Evolutionary conservation across 2,113 vertebrate species (phyloP).

Genomic region (Rhizomys pruinosus): DNA sequence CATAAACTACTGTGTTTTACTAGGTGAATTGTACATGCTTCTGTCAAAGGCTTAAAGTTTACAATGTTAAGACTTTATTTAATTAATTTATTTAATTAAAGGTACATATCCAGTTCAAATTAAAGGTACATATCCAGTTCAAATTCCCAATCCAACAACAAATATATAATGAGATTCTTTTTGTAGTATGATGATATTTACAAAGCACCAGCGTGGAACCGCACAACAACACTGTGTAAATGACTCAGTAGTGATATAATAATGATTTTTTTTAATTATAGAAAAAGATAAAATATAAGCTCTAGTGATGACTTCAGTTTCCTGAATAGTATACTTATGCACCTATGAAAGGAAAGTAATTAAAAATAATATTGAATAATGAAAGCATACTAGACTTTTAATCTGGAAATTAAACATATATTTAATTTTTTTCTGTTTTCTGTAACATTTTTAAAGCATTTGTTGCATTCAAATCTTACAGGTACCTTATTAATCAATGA

Average conservation of each 20-base stretch:
- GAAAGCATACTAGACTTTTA: background rate
- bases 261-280: background rate
- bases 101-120: background rate
- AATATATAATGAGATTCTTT: background rate
- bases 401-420: background rate
- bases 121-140: background rate
- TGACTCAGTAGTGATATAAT: background rate
- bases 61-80: background rate
- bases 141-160: background rate
- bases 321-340: background rate
- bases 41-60: background rate
- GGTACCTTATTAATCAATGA: too few species aligned
- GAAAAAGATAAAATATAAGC: background rate
- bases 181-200: background rate
- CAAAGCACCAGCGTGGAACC: background rate
- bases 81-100: conserved; percentile 47
- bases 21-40: background rate
- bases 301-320: background rate
- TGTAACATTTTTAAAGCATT: background rate
- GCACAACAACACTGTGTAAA: background rate
- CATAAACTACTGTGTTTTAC: background rate
- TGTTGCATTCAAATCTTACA: too few species aligned
- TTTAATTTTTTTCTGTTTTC: background rate
- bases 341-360: background rate
- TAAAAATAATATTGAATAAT: background rate